Percentiles rank a stretch among this genome's conserved stretches.
Evolutionary conservation across 1,140 invertebrate genomes (phyloP).

Genomic region (Reticulitermes speratus): DNA sequence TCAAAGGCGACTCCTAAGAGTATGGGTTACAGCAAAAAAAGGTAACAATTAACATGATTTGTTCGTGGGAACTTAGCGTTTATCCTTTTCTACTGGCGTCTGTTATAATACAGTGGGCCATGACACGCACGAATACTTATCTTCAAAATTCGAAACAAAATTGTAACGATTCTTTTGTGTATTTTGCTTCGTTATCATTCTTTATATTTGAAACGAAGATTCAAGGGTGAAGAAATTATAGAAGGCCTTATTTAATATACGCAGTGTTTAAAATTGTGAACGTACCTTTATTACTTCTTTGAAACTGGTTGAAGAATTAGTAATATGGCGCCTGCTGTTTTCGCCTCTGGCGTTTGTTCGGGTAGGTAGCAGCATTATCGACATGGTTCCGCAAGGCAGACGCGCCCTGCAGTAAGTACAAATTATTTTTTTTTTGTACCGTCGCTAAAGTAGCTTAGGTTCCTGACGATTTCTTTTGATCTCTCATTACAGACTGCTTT

Average conservation of each 20-base stretch:
- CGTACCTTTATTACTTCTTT: not conserved
- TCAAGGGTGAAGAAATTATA: not conserved
- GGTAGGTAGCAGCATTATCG: too few species aligned
- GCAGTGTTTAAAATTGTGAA: not conserved
- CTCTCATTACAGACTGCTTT: too few species aligned
- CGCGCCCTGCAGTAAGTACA: too few species aligned
- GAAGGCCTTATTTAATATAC: not conserved
- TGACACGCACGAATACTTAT: not conserved
- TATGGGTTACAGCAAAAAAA: not conserved
- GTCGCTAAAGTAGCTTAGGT: too few species aligned
- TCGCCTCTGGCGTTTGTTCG: not conserved
- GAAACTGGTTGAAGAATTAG: not conserved
- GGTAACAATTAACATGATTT: conserved; percentile 14
- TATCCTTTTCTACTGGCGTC: not conserved
- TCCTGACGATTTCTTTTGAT: too few species aligned
- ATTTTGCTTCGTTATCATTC: not conserved
- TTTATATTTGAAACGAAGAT: not conserved
- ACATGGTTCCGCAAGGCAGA: too few species aligned
- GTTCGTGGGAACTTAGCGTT: not conserved
- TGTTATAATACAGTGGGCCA: not conserved
- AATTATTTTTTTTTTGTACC: too few species aligned
- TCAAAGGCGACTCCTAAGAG: not conserved
- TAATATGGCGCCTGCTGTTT: not conserved
- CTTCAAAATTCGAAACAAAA: not conserved
- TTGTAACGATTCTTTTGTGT: not conserved